phyloP scores from a whole-genome alignment of 2,888 invertebrate genomes.

The Agrotis clavis region DNA sequence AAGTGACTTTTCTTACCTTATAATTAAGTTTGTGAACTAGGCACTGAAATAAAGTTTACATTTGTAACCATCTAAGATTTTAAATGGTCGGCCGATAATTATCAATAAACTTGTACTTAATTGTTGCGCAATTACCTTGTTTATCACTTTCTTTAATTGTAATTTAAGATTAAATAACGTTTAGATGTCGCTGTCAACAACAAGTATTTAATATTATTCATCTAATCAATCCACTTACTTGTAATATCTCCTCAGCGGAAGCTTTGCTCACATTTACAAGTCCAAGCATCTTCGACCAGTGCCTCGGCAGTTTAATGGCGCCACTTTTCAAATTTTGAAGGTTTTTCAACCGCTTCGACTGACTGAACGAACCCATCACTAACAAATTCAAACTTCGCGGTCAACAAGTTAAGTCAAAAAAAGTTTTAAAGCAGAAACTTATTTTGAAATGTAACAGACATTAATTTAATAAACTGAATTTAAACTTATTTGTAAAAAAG shows the following conservation, averaged over 20 bases:
- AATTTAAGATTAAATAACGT: neutral
- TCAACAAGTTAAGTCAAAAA: constrained; percentile 7
- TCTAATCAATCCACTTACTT: constrained; percentile 72
- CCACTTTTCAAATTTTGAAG: constrained; percentile 80
- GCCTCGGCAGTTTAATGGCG: constrained; percentile 80
- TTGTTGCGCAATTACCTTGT: neutral
- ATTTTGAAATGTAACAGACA: neutral
- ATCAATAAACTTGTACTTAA: constrained; percentile 2
- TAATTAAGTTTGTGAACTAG: constrained; percentile 32
- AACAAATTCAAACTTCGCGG: constrained; percentile 25
- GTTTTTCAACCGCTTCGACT: constrained; percentile 73
- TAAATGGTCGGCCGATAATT: neutral
- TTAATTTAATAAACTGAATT: constrained; percentile 14
- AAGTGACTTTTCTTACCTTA: constrained; percentile 13
- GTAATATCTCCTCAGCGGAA: constrained; percentile 78
- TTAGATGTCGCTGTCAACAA: neutral
- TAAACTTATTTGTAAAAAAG: constrained; percentile 38
- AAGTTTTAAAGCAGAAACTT: neutral
- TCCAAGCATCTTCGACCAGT: constrained; percentile 84
- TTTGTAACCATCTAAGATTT: neutral
- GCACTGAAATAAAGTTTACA: neutral
- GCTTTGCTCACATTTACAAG: constrained; percentile 74
- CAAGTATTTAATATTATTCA: neutral
- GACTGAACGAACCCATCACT: constrained; percentile 74
- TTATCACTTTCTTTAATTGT: neutral